Evolutionary conservation across 2,113 vertebrate genomes (phyloP), one percentile per base, ranked within the genome.

Genomic region (Talpa occidentalis): DNA sequence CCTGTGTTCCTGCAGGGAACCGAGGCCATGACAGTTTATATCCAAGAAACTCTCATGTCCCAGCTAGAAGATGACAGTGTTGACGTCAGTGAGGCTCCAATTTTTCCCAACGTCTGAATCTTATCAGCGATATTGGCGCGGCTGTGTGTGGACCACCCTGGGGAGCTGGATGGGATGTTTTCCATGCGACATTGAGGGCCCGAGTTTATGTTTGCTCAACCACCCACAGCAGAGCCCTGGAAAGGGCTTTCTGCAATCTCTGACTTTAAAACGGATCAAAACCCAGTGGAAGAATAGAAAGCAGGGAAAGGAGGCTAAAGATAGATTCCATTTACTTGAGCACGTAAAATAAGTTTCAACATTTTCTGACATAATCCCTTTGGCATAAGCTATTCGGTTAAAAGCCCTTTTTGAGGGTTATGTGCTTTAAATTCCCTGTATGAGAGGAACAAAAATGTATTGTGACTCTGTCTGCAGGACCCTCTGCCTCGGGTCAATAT

Each of bases 341-440:
- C 32, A 32, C 17, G 37, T 35, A 42, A 83, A 56, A 64, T 64
- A 35, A 62, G 42, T 80, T 91, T 79, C 37, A 6, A 83, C 83
- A n/a, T 37, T 56, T 66, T 92, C 69, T n/a, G 10, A 70, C 88
- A 59, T n/a, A 32, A 52, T 32, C 76, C 37, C 28, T 84, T 78
- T 52, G 90, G 67, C 35, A 60, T 64, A 54, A 93, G 19, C 42
- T 67, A 3, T 14, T 93, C 70, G 42, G 32, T 60, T 91, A 88
- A 82, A 95, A 87, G 60, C n/a, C 47, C 54, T n/a, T 42, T 88
- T 72, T 60, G 59, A 77, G 47, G 16, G 44, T 56, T 85, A 86
- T 35, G 52, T 24, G 66, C 64, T 81, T 77, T 87, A 66, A 78
- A 66, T 91, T 74, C 35, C 54, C 49, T 49, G 28, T 26, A 47